These are phyloP conservation scores for Oophaga pumilio DNA, from an alignment of 2,113 vertebrate genomes.

Conservation along the genomic window DNA sequence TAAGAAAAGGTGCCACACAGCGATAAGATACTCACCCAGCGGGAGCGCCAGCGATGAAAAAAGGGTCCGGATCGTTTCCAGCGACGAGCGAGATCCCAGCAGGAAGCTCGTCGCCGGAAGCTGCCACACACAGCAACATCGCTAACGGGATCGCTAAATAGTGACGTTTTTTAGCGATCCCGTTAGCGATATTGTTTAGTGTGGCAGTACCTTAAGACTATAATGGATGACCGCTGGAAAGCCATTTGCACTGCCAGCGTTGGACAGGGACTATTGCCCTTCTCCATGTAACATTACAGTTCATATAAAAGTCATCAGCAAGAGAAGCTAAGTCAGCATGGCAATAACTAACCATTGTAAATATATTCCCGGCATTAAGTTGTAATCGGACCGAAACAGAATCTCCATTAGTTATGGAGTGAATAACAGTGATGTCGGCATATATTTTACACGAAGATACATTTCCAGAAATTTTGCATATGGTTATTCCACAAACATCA, in stretches of 20 bases:
- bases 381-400: background rate
- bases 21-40: no score
- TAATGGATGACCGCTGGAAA: constrained; percentile 15
- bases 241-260: constrained; percentile 5
- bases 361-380: background rate
- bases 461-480: background rate
- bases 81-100: no score
- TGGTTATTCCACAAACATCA: background rate
- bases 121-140: no score
- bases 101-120: no score
- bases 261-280: constrained; percentile 22
- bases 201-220: no score
- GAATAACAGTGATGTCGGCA: background rate
- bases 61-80: no score
- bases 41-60: no score
- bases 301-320: constrained; percentile 2
- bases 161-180: no score
- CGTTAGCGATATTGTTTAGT: no score
- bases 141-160: no score
- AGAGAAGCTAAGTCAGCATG: constrained; percentile 5
- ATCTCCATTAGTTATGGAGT: background rate
- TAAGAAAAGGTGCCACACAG: no score
- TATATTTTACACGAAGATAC: background rate
- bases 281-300: constrained; percentile 11
- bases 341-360: background rate